Evolutionary conservation across 2,113 vertebrate species (phyloP).

Genomic region (Brevimyrus niger): DNA sequence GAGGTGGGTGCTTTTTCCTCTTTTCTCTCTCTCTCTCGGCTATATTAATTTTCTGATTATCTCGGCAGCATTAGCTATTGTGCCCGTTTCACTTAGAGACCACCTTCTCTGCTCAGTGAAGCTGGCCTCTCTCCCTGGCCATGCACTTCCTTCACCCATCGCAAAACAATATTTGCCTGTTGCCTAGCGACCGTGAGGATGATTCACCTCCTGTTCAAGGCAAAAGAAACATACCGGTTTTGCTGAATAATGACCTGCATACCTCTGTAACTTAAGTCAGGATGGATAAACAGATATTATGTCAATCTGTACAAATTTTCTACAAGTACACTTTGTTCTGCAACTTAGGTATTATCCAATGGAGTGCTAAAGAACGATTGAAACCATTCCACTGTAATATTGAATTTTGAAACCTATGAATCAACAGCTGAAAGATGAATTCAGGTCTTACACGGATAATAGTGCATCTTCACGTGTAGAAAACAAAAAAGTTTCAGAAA

Average conservation of each 20-base stretch:
- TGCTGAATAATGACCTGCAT: constrained; percentile 52
- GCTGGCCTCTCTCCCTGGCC: constrained; percentile 19
- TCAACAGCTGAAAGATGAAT: background rate
- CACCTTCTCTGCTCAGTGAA: background rate
- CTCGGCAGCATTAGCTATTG: background rate
- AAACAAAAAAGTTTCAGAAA: background rate
- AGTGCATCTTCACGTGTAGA: background rate
- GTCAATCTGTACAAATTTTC: background rate
- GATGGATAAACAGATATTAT: background rate
- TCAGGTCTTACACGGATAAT: background rate
- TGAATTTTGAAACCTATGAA: background rate
- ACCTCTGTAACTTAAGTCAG: constrained; percentile 38
- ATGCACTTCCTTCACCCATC: constrained; percentile 30
- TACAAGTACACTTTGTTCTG: background rate
- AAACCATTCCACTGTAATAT: background rate
- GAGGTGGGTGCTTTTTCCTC: background rate
- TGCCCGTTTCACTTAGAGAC: background rate
- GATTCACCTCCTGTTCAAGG: constrained; percentile 45
- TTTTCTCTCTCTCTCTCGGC: background rate
- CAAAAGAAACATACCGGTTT: constrained; percentile 44
- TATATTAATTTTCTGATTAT: background rate
- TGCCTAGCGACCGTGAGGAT: constrained; percentile 56
- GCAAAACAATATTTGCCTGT: constrained; percentile 59
- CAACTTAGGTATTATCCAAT: background rate
- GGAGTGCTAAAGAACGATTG: background rate